Conservation (phyloP, 1,140 invertebrate species). For the Leptoteleia sp. region DNA sequence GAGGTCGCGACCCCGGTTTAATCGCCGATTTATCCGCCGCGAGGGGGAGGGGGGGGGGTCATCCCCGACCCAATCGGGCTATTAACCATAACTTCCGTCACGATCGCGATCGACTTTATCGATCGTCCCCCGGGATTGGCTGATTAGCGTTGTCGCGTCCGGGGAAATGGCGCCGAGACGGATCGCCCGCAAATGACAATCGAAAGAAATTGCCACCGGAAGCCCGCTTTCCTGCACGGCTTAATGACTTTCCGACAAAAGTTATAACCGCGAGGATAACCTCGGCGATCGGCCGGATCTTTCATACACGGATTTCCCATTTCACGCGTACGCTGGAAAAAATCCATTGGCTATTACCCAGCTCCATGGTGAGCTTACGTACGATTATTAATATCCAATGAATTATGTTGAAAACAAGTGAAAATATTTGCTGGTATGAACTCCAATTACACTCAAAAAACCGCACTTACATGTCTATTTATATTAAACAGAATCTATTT, state of each 20-base stretch:
- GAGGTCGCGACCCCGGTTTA: slow-evolving; percentile 68
- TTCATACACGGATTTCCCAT: slow-evolving; percentile 32
- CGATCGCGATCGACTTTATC: slow-evolving; percentile 62
- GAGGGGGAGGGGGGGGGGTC: too few relatives aligned
- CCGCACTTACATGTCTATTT: too few relatives aligned
- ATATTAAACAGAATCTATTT: too few relatives aligned
- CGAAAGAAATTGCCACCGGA: slow-evolving; percentile 43
- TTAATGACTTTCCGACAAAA: slow-evolving; percentile 36
- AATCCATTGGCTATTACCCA: too few relatives aligned
- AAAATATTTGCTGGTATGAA: too few relatives aligned
- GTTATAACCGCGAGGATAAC: slow-evolving; percentile 21
- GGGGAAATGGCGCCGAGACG: slow-evolving; percentile 52
- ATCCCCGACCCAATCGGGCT: slow-evolving; percentile 36
- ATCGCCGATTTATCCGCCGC: slow-evolving; percentile 71
- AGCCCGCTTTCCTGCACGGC: slow-evolving; percentile 36
- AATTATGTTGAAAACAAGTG: too few relatives aligned
- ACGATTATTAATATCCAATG: too few relatives aligned
- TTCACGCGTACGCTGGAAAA: too few relatives aligned
- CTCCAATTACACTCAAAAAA: too few relatives aligned
- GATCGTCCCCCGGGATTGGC: slow-evolving; percentile 34
- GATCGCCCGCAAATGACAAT: slow-evolving; percentile 50
- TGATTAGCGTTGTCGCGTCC: slow-evolving; percentile 68
- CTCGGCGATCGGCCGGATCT: slow-evolving; percentile 8
- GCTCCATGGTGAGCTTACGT: too few relatives aligned
- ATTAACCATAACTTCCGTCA: slow-evolving; percentile 66